Evolutionary conservation across 1,140 invertebrate genomes (phyloP), one percentile per base, ranked within the genome.

Genomic region (Drosophila triauraria): DNA sequence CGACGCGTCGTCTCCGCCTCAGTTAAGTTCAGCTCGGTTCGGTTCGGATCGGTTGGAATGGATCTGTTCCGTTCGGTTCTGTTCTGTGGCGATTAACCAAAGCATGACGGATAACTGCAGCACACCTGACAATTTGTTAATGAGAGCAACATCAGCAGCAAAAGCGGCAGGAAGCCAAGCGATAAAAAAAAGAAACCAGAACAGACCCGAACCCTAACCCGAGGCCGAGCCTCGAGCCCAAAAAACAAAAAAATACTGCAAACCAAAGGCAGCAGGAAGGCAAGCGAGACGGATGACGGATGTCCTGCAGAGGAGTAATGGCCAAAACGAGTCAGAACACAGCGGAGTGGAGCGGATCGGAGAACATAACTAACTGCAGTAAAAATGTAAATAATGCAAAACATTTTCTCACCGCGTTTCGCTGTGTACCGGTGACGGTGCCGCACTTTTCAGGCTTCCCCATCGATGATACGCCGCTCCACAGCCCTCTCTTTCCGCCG

Each of bases 81-180:
- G 69, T 71, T 80, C 84, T 74, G 69, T 63, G 82, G 74, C 78
- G 78, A 90, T 90, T 81, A 90, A 90, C 78, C 68, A 90, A 90
- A 79, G 46, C 85, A 90, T 90, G 85, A 90, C 85, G 85, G 80
- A 81, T 81, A 85, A 90, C 81, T 84, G 84, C 43, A 23, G 69
- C 25, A 90, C 85, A 90, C 85, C 85, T 90, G 85, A 90, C 85
- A 90, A 90, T 90, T 90, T 90, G 85, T 90, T 90, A 90, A 90
- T 90, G 85, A 90, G 85, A 84, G 85, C 84, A 90, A 81, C 85
- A 84, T 76, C 81, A 75, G 56, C 58, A 69, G 53, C 65, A 48
- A 53, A 47, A 46, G 75, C 69, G 72, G 67, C 83, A 86, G 83
- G 83, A 86, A 86, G 84, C 85, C 72, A 88, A 84, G 84, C 85